These are phyloP conservation scores for Erythrocercus mccallii DNA, from an alignment of 2,113 vertebrate genomes.

Conservation along the genomic window DNA sequence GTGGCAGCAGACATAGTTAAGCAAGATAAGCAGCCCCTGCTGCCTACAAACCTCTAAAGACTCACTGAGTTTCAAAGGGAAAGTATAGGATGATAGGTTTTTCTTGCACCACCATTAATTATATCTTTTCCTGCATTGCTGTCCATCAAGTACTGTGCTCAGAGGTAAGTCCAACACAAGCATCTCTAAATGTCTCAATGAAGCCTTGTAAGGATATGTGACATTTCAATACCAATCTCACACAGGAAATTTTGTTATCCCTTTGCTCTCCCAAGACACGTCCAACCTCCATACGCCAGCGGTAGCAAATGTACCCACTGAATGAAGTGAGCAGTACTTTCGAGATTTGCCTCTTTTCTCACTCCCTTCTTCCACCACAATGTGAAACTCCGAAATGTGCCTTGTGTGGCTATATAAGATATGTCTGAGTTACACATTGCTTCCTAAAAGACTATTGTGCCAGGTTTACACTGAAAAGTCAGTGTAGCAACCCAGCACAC, in stretches of 20 bases:
- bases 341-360: background rate
- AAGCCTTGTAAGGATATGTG: background rate
- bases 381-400: background rate
- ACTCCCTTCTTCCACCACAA: background rate
- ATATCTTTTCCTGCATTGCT: background rate
- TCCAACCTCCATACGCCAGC: rapidly evolving
- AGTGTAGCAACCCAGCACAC: background rate
- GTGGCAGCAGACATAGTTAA: background rate
- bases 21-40: background rate
- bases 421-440: background rate
- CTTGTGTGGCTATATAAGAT: background rate
- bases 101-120: background rate
- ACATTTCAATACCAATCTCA: background rate
- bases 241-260: background rate
- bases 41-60: background rate
- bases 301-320: background rate
- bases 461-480: background rate
- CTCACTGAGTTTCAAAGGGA: background rate
- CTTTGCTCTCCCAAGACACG: background rate
- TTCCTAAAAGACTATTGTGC: background rate
- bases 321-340: background rate
- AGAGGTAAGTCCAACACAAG: background rate
- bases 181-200: background rate
- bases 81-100: background rate
- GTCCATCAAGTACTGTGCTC: background rate